These are phyloP conservation scores for Tarsius wallacei DNA, from an alignment of 2,797 vertebrate species.

Conservation along the genomic window DNA sequence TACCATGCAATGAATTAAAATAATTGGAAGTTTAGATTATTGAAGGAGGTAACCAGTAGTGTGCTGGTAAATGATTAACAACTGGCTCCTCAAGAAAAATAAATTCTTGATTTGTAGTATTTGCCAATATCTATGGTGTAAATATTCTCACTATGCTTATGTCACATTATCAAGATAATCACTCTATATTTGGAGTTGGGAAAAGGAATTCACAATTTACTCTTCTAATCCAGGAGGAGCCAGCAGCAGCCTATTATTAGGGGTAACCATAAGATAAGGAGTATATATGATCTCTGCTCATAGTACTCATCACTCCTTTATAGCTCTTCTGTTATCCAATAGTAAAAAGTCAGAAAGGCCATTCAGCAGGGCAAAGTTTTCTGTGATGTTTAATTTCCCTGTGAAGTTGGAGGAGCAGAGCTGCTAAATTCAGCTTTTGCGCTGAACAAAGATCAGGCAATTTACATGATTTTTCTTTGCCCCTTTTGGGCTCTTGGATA, in stretches of 20 bases:
- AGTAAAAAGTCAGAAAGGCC: background rate
- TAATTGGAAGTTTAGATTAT: conserved; percentile 41
- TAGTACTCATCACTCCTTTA: background rate
- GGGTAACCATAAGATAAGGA: background rate
- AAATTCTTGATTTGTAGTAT: no score
- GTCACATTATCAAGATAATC: background rate
- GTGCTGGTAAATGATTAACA: background rate
- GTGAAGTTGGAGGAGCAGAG: background rate
- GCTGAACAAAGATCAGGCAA: conserved; percentile 74
- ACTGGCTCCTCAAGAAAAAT: background rate
- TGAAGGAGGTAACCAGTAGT: background rate
- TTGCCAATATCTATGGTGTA: no score
- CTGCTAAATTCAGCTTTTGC: conserved; percentile 64
- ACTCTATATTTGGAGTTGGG: background rate
- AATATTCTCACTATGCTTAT: background rate
- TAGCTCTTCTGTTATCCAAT: background rate
- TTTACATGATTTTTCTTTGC: conserved; percentile 76
- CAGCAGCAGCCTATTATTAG: background rate
- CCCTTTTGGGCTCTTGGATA: conserved; percentile 60
- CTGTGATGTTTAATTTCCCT: conserved; percentile 50
- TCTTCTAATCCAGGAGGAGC: background rate
- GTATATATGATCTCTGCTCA: background rate
- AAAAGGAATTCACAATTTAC: background rate
- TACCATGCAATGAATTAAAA: background rate
- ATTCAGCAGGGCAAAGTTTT: conserved; percentile 14